A percentile compares a stretch with the other conserved stretches of the same genome.
These are phyloP conservation scores for Apodemus sylvaticus DNA, from an alignment of 2,113 vertebrate species.

Conservation along the genomic window DNA sequence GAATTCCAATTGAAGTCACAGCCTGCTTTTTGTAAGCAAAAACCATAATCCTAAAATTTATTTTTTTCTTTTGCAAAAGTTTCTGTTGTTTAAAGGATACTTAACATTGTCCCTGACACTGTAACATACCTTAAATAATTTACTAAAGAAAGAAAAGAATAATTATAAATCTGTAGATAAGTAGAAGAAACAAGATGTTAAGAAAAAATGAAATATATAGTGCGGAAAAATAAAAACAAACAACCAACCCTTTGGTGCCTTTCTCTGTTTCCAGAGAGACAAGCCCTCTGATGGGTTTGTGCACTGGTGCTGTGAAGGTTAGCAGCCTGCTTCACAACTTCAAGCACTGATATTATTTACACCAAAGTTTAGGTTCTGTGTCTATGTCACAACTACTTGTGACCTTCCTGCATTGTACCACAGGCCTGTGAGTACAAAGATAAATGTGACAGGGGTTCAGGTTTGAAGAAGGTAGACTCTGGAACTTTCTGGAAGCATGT, in stretches of 20 bases:
- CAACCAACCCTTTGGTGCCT: not conserved
- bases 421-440: not conserved
- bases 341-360: not conserved
- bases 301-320: not conserved
- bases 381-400: not conserved
- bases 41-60: not conserved
- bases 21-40: not conserved
- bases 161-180: not conserved
- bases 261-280: not conserved
- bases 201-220: not conserved
- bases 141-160: not conserved
- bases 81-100: not conserved
- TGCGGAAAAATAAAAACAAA: not conserved
- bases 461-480: not conserved
- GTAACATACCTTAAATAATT: slow-evolving; percentile 4
- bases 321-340: not conserved
- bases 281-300: not conserved
- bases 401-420: not conserved
- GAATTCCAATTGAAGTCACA: not conserved
- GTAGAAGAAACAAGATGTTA: not conserved
- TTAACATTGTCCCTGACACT: not conserved
- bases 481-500: not conserved
- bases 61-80: not conserved
- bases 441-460: not conserved
- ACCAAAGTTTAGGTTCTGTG: not conserved